Base-by-base conservation (phyloP, 2,888 invertebrate genomes). In the Choreutis nemorana region DNA sequence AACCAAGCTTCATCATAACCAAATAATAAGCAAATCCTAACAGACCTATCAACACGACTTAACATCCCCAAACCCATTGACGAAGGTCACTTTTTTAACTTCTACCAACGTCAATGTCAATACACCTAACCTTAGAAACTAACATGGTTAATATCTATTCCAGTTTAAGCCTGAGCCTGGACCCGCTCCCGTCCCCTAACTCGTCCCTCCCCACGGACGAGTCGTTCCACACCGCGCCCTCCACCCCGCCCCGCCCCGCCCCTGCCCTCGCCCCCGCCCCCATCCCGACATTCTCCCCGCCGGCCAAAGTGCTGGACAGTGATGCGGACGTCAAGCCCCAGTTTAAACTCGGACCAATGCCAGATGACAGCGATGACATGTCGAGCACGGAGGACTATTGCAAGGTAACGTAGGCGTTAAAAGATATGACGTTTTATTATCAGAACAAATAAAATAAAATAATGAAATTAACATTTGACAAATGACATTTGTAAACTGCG, bases 141-240 rank as follows among this genome's bases (percentile, higher is more conserved):
- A n/a, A n/a, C n/a, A n/a, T n/a, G n/a, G n/a, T n/a, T n/a, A n/a
- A n/a, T n/a, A n/a, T n/a, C n/a, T n/a, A n/a, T n/a, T n/a, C 15
- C 55, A 89, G 88, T 37, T 67, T 91, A 30, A 87, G 87, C 33
- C 66, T 91, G 26, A 87, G 87, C 51, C 65, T 90, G 34, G 85
- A 83, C 43, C 81, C 82, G 10, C 67, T 80, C 0, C 56, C 79
- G 8, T 80, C 79, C 0, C 75, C 80, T 0, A 71, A 68, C 30
- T 61, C 77, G 3, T 57, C 56, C 1, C 42, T 71, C 1, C 61
- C 85, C 30, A 57, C 85, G n/a, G 85, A 83, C 36, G 88, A 87
- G 46, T 87, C 89, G 1, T 91, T 87, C 67, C 90, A 90, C 65
- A 90, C 90, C 11, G 89, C 35, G 37, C 42, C 40, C 6, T 45